Evolutionary conservation across 2,113 vertebrate genomes (phyloP), one percentile per base, ranked within the genome.

Genomic region (Grammatotria lemairii): DNA sequence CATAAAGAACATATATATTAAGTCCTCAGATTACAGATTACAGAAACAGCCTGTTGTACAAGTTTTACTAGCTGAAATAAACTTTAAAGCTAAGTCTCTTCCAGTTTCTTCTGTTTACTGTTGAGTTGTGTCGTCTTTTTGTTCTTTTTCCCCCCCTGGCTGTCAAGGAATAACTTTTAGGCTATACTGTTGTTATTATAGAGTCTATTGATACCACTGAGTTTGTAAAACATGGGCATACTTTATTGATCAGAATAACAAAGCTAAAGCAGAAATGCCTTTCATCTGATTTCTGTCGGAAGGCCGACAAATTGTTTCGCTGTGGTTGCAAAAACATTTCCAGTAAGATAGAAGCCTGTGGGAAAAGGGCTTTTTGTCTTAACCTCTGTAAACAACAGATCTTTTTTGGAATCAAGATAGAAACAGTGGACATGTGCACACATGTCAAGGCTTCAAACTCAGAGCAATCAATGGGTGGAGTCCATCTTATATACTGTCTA

Each of bases 121-220:
- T 73, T 45, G 40, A 73, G 13, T 73, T 17, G 35, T 42, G 3
- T 14, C 42, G 35, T 70, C 33, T 42, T 42, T 42, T 42, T 47
- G 21, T 26, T 23, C 0, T 26, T 45, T 17, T 17, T 1, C 0
- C 0, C 21, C 33, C 40, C 40, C 40, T 5, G 2, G n/a, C 40
- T 73, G 38, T 45, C 21, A 45, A 73, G 38, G 38, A 45, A 26
- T 73, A 45, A 23, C 1, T 73, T n/a, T 73, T 26, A 26, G 68
- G 68, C 68, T 73, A 45, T 63, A 35, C 28, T 33, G 9, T 63
- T 33, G 58, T 11, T 33, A 33, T 63, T 63, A 63, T 63, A 19
- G n/a, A 70, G 14, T 16, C 40, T 73, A 73, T 28, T 7, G 40
- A 28, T 16, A 73, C 68, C 38, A 70, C 38, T 23, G 38, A 70